Base-by-base conservation (phyloP, 2,113 vertebrate species). In the Megaceryle maxima region DNA sequence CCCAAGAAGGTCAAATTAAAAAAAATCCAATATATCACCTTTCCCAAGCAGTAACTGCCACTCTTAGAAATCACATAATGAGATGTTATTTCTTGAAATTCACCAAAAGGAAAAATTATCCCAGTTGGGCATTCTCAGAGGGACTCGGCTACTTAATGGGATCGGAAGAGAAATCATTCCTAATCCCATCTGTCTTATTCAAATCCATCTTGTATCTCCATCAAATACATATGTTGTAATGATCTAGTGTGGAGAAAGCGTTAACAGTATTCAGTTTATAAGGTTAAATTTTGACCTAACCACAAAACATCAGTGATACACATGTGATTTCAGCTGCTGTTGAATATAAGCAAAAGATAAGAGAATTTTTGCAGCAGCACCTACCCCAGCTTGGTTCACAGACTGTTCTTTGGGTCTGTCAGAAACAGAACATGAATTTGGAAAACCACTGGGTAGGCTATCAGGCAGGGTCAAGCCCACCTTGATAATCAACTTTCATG, bases 181-280 rank as follows among this genome's bases (percentile, higher is more conserved):
- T 83, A 46, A 73, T 66, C 28, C 16, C 25, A 55, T 33, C 33
- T 13, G n/a, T 7, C 1, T 28, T 0, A 0, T 75, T 68, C 16
- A 70, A 79, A 15, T 67, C 22, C 37, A n/a, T 68, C 46, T 87
- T 35, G 16, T 53, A n/a, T 53, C 57, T 72, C 81, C 57, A 68
- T 37, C 31, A 77, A 94, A 68, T 62, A 56, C 18, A 7, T 55
- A 64, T 5, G 8, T 33, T 67, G 37, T 63, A 77, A 70, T 24
- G 8, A 78, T 29, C 7, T 80, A 70, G 77, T 39, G 26, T 43
- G 39, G 26, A 68, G 72, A 95, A 92, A 91, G 18, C 6, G 33
- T 29, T 43, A 73, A 56, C 5, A 46, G 13, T 22, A 55, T 86
- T 80, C 88, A 7, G 24, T 63, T 90, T 50, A 46, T 39, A 66